Base-by-base conservation (phyloP, 2,797 vertebrate species). In the Petrocephalus schoutedeni region DNA sequence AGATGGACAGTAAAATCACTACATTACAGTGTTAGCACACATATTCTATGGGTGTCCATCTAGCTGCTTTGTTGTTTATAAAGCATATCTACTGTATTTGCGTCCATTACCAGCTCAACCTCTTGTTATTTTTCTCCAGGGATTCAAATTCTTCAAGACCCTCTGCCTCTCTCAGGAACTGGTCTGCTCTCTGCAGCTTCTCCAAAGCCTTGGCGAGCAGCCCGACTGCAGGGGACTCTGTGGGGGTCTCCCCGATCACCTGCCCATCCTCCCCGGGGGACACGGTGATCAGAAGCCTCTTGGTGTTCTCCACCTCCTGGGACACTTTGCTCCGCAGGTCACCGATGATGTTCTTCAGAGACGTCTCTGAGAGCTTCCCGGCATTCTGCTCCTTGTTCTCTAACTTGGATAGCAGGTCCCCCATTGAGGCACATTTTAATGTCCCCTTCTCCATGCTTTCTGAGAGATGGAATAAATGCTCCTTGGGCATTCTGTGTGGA, bases 171-270 rank as follows among this genome's bases (percentile, higher is more conserved):
- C 93, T 95, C 92, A 99, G 94, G 93, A 97, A 97, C 77, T 96
- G 92, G 0, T 98, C 96, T 3, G 98, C 98, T 93, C 95, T 97
- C 90, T 92, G 94, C 90, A 99, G 95, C 92, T 98, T 97, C 90
- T 97, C 97, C 90, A 98, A 95, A 21, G 98, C 97, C 90, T 96
- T 93, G 32, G 93, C 93, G 88, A 99, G 96, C 91, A 99, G 93
- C 0, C 93, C 91, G 90, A 96, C 96, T 0, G 97, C 94, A 1
- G 23, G 58, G 1, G 23, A 8, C 5, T 83, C 82, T 49, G 7
- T 82, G 1, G 32, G 21, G 16, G 9, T 93, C 28, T 90, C 94
- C 4, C 85, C 90, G 88, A 91, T 89, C 85, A 8, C 3, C 23
- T 23, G 61, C 87, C 80, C 93, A 87, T 61, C 90, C 90, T 93